Percentiles rank a stretch among this genome's conserved stretches.
Conservation (phyloP, 2,113 vertebrate genomes). For the Brachypodius melanocephalos region DNA sequence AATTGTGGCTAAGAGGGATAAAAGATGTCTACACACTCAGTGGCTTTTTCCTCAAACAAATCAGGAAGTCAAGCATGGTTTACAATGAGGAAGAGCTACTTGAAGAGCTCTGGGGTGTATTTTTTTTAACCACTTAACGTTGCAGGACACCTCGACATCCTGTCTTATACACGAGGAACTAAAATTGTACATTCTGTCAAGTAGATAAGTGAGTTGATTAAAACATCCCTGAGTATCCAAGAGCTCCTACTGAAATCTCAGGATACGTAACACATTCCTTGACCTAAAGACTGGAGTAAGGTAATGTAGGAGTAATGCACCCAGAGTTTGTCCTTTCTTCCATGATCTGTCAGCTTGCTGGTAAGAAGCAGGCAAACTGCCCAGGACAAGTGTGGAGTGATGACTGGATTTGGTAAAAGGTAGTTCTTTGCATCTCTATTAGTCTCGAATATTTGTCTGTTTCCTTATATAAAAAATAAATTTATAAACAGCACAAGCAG, state of each 20-base stretch:
- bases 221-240: background rate
- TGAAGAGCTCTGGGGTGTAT: slow-evolving; percentile 24
- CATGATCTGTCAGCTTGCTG: background rate
- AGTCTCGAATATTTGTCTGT: background rate
- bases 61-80: slow-evolving; percentile 50
- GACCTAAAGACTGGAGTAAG: background rate
- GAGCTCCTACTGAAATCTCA: background rate
- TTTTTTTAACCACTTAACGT: slow-evolving; percentile 1
- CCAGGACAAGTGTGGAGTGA: background rate
- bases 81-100: slow-evolving; percentile 24
- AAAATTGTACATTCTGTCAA: background rate
- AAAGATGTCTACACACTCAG: slow-evolving; percentile 29
- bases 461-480: background rate
- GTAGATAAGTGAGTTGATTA: slow-evolving; percentile 16
- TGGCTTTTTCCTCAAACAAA: slow-evolving; percentile 55
- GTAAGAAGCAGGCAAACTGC: background rate
- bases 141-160: slow-evolving; percentile 18
- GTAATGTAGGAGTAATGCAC: background rate
- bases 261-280: background rate
- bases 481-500: background rate
- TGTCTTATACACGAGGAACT: background rate
- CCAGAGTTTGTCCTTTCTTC: background rate
- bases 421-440: background rate
- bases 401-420: background rate
- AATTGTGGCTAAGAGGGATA: slow-evolving; percentile 45